Evolutionary conservation across 1,140 invertebrate genomes (phyloP).

Genomic region (Reticulitermes speratus): DNA sequence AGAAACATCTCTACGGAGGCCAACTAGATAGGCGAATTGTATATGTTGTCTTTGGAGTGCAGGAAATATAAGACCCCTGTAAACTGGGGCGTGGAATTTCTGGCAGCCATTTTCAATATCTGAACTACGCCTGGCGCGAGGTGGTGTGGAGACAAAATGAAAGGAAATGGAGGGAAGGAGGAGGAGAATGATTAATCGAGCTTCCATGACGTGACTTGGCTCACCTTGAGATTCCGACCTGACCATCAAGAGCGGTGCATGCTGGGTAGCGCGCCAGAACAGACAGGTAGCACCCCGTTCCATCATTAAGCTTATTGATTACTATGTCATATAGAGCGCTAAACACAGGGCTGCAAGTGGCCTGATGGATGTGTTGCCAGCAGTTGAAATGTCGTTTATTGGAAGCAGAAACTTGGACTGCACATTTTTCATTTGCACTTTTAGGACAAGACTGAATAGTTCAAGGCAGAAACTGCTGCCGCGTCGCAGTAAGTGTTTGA

Average conservation of each 20-base stretch:
- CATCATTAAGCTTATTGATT: conserved; percentile 11
- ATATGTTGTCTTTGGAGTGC: background rate
- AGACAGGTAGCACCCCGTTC: conserved; percentile 22
- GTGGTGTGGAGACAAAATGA: conserved; percentile 3
- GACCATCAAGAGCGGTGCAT: conserved; percentile 20
- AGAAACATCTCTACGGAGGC: too few species aligned
- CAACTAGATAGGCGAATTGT: too few species aligned
- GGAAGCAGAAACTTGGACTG: background rate
- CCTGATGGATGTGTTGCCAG: background rate
- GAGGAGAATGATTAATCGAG: conserved; percentile 24
- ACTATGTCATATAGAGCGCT: background rate
- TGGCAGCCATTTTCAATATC: conserved; percentile 18
- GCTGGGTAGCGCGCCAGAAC: background rate
- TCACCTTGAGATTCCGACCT: conserved; percentile 26
- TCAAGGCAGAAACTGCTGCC: background rate
- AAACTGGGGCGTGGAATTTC: conserved; percentile 12
- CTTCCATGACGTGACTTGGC: conserved; percentile 19
- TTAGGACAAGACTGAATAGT: background rate
- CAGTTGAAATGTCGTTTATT: background rate
- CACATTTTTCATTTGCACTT: conserved; percentile 13
- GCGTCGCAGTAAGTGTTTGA: background rate
- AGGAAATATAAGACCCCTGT: background rate
- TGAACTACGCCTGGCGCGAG: background rate
- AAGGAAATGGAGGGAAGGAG: background rate
- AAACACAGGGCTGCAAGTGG: background rate